Evolutionary conservation across 2,888 invertebrate species (phyloP), one percentile per base, ranked within the genome.

Genomic region (Pharmacophagus antenor): DNA sequence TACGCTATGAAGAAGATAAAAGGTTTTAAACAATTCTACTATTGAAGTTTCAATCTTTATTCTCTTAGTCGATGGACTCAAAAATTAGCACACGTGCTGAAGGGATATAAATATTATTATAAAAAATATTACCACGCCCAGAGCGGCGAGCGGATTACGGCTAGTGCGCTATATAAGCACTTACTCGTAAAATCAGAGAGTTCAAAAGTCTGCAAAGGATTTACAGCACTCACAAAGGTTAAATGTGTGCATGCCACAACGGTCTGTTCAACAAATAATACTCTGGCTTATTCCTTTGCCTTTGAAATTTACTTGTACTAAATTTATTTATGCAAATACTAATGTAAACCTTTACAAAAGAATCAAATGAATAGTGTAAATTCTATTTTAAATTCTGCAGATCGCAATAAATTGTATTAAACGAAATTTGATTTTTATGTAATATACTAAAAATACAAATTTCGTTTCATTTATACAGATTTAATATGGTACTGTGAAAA

Each of bases 221-320:
- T 65, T 69, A 65, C 54, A 63, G 51, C 65, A 57, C 63, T 63
- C 65, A 69, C 57, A 67, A 69, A 70, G 61, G 58, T 65, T 62
- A 65, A 67, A 63, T 56, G 51, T 20, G 68, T 67, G 63, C 67
- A 66, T 63, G 65, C 68, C 65, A n/a, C n/a, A 60, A 64, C 69
- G 63, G 70, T 67, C 65, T 69, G 68, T 66, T 73, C 64, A 61
- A 63, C 70, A 73, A 72, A 71, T 70, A 70, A 67, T 72, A 72
- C 68, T 68, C 69, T 65, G 60, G 64, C 59, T 67, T 67, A 65
- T 74, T 73, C 67, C 70, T 75, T 67, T 62, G 63, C 58, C 63
- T 66, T 65, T 70, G 56, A 57, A 65, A 70, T 71, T 64, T 70
- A 54, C 69, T 64, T 63, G 58, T 55, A 61, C 64, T 65, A 76